Base-by-base conservation (phyloP, 37 sponge, comb jelly and placozoan genomes). In the Haliclona indistincta region DNA sequence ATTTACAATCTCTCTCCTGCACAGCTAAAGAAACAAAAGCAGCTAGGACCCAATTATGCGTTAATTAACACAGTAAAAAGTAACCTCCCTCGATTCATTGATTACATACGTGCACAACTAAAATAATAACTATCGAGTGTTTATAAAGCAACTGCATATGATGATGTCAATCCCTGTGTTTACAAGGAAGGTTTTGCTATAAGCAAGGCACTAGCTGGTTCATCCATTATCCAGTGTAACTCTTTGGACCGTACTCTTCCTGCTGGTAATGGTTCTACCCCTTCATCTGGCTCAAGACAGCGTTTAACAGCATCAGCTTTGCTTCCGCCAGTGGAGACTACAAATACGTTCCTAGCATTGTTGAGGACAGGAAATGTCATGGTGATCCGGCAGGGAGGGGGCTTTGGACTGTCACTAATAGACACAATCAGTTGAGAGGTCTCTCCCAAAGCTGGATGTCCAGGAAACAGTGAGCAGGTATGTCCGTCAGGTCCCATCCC, bases 401-500 rank as follows among this genome's bases (percentile, higher is more conserved):
- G 99, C 80, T 98, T 98, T 3, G 99, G 99, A 25, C 92, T 91
- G 65, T 98, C 96, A 22, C 84, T 74, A 52, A 98, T 91, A 10
- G 93, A 83, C 44, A 95, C 81, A 28, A 95, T 73, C 47, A 83
- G 33, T 40, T 73, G 45, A 43, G 54, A 70, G 42, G 71, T 81
- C 68, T 92, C 84, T n/a, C 78, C 42, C 37, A 98, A 80, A 0
- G 81, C 89, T 51, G 93, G 91, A 71, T 98, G 99, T 29, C 74
- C 86, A 28, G 99, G 99, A 64, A 98, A 98, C 43, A 98, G 88
- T 0, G 96, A 95, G 71, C 99, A 98, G 6, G 99, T 98, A 87
- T 98, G 99, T 34, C 99, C 99, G 61, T 98, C 99, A 32, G 96
- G 96, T 8, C 99, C 99, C 94, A 98, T 98, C 0, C 99, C 99